Evolutionary conservation across 2,113 vertebrate species (phyloP).

Genomic region (Lontra canadensis): DNA sequence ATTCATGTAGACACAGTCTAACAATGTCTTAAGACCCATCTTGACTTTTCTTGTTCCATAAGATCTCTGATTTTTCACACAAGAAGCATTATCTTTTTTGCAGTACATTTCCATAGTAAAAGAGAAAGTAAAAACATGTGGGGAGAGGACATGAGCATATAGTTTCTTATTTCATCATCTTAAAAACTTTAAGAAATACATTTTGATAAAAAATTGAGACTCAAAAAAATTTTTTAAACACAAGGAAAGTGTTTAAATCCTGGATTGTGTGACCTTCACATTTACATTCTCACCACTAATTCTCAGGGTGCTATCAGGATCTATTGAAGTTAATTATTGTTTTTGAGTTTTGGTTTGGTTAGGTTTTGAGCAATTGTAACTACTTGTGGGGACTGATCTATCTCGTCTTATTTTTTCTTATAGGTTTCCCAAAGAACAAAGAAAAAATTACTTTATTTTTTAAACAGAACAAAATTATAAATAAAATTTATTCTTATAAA

Average conservation of each 20-base stretch:
- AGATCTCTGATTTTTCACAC: background rate
- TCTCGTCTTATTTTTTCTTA: background rate
- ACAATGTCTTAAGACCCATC: background rate
- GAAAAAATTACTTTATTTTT: background rate
- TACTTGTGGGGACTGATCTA: background rate
- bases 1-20: background rate
- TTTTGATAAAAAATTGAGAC: background rate
- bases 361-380: background rate
- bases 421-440: background rate
- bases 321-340: background rate
- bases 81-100: background rate
- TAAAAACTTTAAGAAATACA: background rate
- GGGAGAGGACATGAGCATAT: background rate
- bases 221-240: background rate
- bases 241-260: background rate
- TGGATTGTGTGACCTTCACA: background rate
- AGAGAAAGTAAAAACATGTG: background rate
- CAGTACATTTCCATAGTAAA: background rate
- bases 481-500: background rate
- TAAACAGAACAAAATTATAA: background rate
- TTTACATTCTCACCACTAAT: background rate
- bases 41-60: background rate
- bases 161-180: background rate
- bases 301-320: background rate
- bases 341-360: background rate